Evolutionary conservation across 2,888 invertebrate species (phyloP), one percentile per base, ranked within the genome.

Genomic region (Euzophera pinguis): DNA sequence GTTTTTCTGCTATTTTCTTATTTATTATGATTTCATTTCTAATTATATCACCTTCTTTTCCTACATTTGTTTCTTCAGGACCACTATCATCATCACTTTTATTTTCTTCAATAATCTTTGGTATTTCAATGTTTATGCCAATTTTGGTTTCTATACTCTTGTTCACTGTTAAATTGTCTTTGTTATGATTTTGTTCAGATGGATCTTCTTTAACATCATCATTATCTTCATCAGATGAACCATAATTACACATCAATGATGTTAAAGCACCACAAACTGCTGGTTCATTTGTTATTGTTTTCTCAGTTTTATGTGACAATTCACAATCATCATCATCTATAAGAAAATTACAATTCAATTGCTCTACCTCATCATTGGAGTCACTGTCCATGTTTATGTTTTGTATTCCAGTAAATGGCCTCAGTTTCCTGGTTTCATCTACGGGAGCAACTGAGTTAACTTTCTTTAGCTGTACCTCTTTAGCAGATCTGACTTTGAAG

Each of bases 191-290:
- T n/a, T 1, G 7, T 32, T 29, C 14, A 32, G 5, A 16, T 3
- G 8, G 3, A 13, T 62, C 54, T n/a, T n/a, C n/a, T 53, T 53
- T 42, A 56, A 50, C 39, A 48, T 53, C 59, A n/a, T 49, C 63
- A 39, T 52, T 54, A 56, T 90, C 81, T 51, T 91, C 91, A 69
- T 91, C 91, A 54, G 92, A 91, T 53, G 90, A 88, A 45, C 78
- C 87, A 81, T 93, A 93, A 52, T 91, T 89, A 63, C 88, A 87
- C 65, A 93, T 92, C 17, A 93, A 77, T 52, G 88, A 86, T 42
- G 91, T 89, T 56, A 93, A 72, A 10, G 92, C 92, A 61, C 88
- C 91, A 73, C 91, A 92, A 7, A 92, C 69, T 27, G 63, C 55
- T 54, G 78, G 75, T 56, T 80, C 62, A 41, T 55, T 53, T 45